These are phyloP conservation scores for Eupeodes corollae DNA, from an alignment of 1,140 invertebrate genomes.

Conservation along the genomic window DNA sequence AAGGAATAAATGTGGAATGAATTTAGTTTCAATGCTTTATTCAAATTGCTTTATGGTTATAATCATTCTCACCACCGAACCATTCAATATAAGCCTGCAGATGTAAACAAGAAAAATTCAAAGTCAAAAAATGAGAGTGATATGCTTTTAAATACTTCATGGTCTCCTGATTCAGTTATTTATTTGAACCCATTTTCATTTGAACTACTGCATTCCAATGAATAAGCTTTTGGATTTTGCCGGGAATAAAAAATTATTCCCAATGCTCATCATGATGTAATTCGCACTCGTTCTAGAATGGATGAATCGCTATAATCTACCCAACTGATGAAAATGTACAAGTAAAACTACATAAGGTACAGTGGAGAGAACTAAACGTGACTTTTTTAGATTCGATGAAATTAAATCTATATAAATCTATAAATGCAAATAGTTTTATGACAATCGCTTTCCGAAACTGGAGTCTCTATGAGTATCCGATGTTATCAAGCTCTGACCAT, in stretches of 20 bases:
- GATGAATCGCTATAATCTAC: slow-evolving; percentile 14
- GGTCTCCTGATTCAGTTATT: slow-evolving; percentile 11
- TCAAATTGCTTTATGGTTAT: too few relatives aligned
- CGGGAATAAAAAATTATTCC: slow-evolving; percentile 38
- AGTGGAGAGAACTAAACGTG: slow-evolving; percentile 8
- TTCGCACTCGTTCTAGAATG: slow-evolving; percentile 28
- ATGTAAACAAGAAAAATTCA: too few relatives aligned
- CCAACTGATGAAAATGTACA: slow-evolving; percentile 15
- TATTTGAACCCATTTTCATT: slow-evolving; percentile 14
- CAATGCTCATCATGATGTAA: slow-evolving; percentile 39
- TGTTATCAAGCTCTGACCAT: slow-evolving; percentile 16
- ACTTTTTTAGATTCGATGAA: too few relatives aligned
- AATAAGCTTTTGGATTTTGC: slow-evolving; percentile 39
- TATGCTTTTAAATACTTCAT: slow-evolving; percentile 21
- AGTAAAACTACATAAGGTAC: too few relatives aligned
- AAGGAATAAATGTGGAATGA: too few relatives aligned
- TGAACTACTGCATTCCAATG: slow-evolving; percentile 34
- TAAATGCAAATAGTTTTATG: slow-evolving; percentile 3
- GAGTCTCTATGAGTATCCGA: too few relatives aligned
- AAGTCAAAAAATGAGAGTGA: slow-evolving; percentile 10
- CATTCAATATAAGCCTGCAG: too few relatives aligned
- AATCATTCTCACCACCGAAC: too few relatives aligned
- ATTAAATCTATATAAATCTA: background rate
- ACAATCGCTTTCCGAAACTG: too few relatives aligned
- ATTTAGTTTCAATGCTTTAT: too few relatives aligned